These are phyloP conservation scores for Molossus molossus DNA, from an alignment of 2,797 vertebrate species.

Conservation along the genomic window DNA sequence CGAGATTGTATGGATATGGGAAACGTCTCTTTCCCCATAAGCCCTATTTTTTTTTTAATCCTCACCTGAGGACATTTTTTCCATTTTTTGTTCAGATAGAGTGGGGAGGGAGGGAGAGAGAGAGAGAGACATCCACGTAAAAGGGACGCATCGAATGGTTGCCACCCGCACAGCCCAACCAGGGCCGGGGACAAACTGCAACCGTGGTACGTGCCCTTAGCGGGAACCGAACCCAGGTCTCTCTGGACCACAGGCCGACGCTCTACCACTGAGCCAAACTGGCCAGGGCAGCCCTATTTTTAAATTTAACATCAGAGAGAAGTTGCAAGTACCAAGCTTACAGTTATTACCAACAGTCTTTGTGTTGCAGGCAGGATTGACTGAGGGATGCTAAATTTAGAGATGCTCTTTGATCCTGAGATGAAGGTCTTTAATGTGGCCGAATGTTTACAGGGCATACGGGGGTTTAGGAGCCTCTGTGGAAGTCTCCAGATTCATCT, in stretches of 20 bases:
- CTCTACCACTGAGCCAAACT: too few species aligned
- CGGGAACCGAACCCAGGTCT: too few species aligned
- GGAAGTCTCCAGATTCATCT: neutral
- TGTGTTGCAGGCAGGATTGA: neutral
- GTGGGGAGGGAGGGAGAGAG: too few species aligned
- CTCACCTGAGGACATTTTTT: too few species aligned
- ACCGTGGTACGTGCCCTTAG: too few species aligned
- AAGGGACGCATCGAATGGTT: too few species aligned
- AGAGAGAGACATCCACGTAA: too few species aligned
- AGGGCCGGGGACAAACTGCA: too few species aligned
- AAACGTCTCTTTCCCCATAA: neutral
- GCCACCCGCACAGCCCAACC: too few species aligned
- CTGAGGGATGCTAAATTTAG: neutral
- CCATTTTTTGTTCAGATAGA: too few species aligned
- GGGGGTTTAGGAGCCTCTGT: neutral
- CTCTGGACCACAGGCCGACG: too few species aligned
- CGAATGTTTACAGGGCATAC: neutral
- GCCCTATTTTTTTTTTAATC: neutral
- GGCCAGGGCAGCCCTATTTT: neutral
- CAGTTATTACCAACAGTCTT: neutral
- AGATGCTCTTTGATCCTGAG: neutral
- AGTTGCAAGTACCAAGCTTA: neutral
- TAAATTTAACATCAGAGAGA: constrained; percentile 44
- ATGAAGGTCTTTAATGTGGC: neutral
- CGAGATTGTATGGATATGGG: neutral